Evolutionary conservation across 1,140 invertebrate species (phyloP), one percentile per base, ranked within the genome.

Genomic region (Papilio xuthus): DNA sequence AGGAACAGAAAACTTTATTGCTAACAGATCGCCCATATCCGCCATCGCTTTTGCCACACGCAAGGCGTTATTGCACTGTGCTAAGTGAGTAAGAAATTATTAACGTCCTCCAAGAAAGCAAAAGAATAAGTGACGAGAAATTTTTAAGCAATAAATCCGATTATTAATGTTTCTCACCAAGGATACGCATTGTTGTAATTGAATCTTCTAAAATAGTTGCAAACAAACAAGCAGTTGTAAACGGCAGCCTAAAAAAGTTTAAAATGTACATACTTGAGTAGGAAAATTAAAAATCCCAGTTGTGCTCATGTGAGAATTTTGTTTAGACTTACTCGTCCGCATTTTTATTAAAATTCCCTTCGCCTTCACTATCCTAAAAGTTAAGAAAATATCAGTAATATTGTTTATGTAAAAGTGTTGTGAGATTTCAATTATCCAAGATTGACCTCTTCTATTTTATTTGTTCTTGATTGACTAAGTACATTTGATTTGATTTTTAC

Each of bases 191-290:
- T 69, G 85, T 75, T 9, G 79, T 79, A 4, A 88, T 85, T 1
- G 79, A 18, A 56, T 88, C 85, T 80, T 88, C 87, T 10, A 88
- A 78, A 50, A 84, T 53, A 0, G 85, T 84, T 7, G 82, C 84
- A 79, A 86, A 84, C 10, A 86, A 60, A 32, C 74, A 84, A 23
- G 80, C 76, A 23, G 81, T 72, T 7, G 87, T 84, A 77, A 81
- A 83, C 1, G 81, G 76, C 28, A 86, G 63, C 4, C 85, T 86
- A 78, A n/a, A 82, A 80, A 26, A 56, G n/a, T 7, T 3, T 67
- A 67, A 0, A 60, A 13, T 60, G 20, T 26, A 60, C 10, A n/a
- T n/a, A n/a, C 20, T 60, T 60, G 1, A 53, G 8, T n/a, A n/a
- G n/a, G 7, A 9, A n/a, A 53, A 13, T 67, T 15, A 67, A 67